Evolutionary conservation across 2,888 invertebrate species (phyloP).

Genomic region (Tolmerus cingulatus): DNA sequence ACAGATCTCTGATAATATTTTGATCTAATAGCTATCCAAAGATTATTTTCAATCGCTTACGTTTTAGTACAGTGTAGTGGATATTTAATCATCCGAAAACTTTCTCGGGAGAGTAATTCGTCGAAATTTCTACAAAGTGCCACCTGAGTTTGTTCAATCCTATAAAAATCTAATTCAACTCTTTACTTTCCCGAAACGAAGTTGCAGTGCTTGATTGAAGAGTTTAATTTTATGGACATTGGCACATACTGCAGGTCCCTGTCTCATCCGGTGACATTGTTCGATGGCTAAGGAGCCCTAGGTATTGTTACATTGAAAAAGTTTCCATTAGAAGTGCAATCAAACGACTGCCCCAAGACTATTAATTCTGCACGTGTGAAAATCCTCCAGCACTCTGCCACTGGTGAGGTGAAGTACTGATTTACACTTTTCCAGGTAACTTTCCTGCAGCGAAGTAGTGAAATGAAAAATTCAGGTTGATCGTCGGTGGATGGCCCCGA

Average conservation of each 20-base stretch:
- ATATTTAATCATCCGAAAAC: background rate
- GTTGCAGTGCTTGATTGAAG: background rate
- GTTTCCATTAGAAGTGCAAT: background rate
- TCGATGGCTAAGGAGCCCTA: constrained; percentile 6
- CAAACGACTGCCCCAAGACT: background rate
- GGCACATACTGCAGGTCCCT: background rate
- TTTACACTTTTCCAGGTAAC: background rate
- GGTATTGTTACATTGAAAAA: background rate
- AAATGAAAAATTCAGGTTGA: background rate
- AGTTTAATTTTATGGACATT: background rate
- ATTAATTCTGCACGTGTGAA: background rate
- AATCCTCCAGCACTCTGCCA: background rate
- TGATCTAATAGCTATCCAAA: background rate
- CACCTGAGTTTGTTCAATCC: background rate
- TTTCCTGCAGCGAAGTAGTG: background rate
- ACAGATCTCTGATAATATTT: background rate
- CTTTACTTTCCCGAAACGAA: background rate
- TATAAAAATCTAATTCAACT: background rate
- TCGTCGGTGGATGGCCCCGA: background rate
- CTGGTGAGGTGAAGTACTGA: background rate
- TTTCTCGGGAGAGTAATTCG: background rate
- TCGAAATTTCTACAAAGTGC: background rate
- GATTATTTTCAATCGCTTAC: background rate
- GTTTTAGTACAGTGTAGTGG: background rate
- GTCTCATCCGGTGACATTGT: background rate